Base-by-base conservation (phyloP, 2,888 invertebrate species). In the Eueremaeus valkanovi region DNA sequence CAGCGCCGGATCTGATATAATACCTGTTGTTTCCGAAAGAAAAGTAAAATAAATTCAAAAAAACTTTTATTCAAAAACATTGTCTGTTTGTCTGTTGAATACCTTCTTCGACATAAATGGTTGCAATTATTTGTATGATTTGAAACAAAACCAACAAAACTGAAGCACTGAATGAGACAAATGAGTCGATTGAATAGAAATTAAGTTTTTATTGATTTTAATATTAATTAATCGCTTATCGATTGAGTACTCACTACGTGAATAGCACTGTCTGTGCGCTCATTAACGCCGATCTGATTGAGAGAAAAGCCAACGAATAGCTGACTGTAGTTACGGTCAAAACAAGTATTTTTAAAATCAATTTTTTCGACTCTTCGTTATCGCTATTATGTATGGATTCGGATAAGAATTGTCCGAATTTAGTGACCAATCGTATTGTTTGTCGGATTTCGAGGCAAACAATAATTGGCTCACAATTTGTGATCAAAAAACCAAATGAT, bases 191-290 rank as follows among this genome's bases (percentile, higher is more conserved):
- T 33, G n/a, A 63, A 18, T 18, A 11, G 31, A 18, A 33, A 33
- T n/a, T 6, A 33, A n/a, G 36, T 13, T 31, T 61, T 6, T 24
- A 31, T 18, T n/a, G 29, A 13, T n/a, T n/a, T n/a, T n/a, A n/a
- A n/a, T n/a, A n/a, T n/a, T n/a, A n/a, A n/a, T n/a, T n/a, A n/a
- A n/a, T n/a, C n/a, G n/a, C n/a, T n/a, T n/a, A n/a, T n/a, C n/a
- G n/a, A n/a, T n/a, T n/a, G 36, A 61, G 29, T 3, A 68, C 68
- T 40, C 1, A 68, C 68, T 68, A 68, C 1, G 68, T 68, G n/a
- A 40, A 68, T 1, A 68, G 21, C 1, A 68, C n/a, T 21, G 68
- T 68, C 42, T 40, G 68, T 18, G 68, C 68, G 40, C 16, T 68
- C 40, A 33, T 2, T 18, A 68, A 31, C 6, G 40, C 36, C 13